Percentiles rank a stretch among this genome's conserved stretches.
Evolutionary conservation across 2,113 vertebrate genomes (phyloP).

Genomic region (zebrafish (Danio rerio)): GRCz12tu NC_133190.1:43615001-43615500

Average conservation of each 20-base stretch:
- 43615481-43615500: constrained; percentile 91
- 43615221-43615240: constrained; percentile 88
- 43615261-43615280: constrained; percentile 88
- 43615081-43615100: constrained; percentile 95
- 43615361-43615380: constrained; percentile 88
- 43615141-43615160: constrained; percentile 23
- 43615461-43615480: constrained; percentile 85
- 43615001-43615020: constrained; percentile 90
- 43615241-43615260: constrained; percentile 92
- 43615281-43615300: constrained; percentile 86
- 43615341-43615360: constrained; percentile 85
- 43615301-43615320: constrained; percentile 92
- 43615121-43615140: constrained; percentile 94
- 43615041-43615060: constrained; percentile 96
- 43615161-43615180: neutral
- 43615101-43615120: constrained; percentile 92
- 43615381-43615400: constrained; percentile 93
- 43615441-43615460: constrained; percentile 88
- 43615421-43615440: constrained; percentile 91
- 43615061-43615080: constrained; percentile 92
- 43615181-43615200: neutral
- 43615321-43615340: constrained; percentile 89
- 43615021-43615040: constrained; percentile 88
- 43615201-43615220: constrained; percentile 82
- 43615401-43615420: constrained; percentile 89